Base-by-base conservation (phyloP, 2,113 vertebrate genomes). In the Lipophrys pholis region DNA sequence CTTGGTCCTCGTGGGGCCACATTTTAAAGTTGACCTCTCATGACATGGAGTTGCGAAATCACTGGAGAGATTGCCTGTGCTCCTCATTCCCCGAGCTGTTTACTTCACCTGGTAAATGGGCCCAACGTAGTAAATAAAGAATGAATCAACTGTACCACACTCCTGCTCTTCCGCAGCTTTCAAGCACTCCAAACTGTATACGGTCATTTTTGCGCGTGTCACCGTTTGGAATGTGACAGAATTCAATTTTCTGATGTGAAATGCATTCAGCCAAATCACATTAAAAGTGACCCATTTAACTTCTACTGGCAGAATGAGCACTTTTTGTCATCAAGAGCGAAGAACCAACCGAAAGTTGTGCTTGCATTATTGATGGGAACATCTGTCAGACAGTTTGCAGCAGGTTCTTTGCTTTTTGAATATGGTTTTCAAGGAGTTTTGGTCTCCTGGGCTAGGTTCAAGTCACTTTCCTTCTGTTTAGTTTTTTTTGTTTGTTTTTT, bases 1-100 rank as follows among this genome's bases (percentile, higher is more conserved):
- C 17, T 43, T 78, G 38, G 41, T 70, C 88, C 66, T 85, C 63
- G 86, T 87, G 58, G 85, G 84, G 63, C 49, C 55, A 57, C 61
- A 76, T 86, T 56, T 89, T 89, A 86, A 57, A 84, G 66, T 57
- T 17, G 1, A 51, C 81, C 83, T 21, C 57, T 54, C 21, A 50
- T 71, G 15, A 46, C 42, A 53, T 17, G 11, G 35, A 76, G 66
- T 2, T 46, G 41, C 76, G 86, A 72, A 78, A 87, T 86, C 69
- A 73, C 36, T 12, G 5, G 2, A 48, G 36, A 36, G 11, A 39
- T 45, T 56, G 68, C 68, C 70, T 68, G 17, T 73, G 49, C 0
- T 57, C 45, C 56, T 21, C 36, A 61, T 61, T 68, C 46, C 58
- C 0, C 12, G 6, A 30, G 43, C 63, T 78, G 67, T 85, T 80